phyloP scores from a whole-genome alignment of 2,797 vertebrate genomes.

The Etheostoma perlongum region DNA sequence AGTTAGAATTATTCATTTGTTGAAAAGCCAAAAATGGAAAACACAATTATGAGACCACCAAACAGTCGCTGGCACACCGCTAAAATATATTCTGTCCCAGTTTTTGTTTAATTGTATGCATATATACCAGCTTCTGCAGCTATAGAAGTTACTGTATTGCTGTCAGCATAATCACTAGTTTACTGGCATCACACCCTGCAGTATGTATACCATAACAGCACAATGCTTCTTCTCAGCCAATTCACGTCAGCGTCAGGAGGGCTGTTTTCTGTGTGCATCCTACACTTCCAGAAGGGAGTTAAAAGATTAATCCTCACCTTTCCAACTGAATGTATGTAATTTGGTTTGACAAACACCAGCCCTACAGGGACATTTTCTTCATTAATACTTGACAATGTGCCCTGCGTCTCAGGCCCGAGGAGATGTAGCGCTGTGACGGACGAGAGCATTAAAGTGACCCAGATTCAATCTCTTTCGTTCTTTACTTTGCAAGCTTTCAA shows the following conservation, averaged over 20 bases:
- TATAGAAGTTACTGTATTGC: constrained; percentile 44
- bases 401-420: constrained; percentile 75
- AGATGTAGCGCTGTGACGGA: constrained; percentile 78
- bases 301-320: constrained; percentile 85
- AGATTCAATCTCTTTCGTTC: constrained; percentile 81
- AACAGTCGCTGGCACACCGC: constrained; percentile 31
- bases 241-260: constrained; percentile 71
- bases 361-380: constrained; percentile 82
- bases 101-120: constrained; percentile 54
- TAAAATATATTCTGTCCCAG: constrained; percentile 49
- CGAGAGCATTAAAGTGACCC: constrained; percentile 84
- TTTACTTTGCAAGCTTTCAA: constrained; percentile 79
- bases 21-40: constrained; percentile 59
- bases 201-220: constrained; percentile 69
- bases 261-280: constrained; percentile 66
- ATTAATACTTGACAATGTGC: constrained; percentile 88
- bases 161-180: constrained; percentile 66
- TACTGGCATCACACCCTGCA: constrained; percentile 48
- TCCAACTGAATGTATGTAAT: constrained; percentile 85
- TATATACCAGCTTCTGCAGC: constrained; percentile 59
- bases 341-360: constrained; percentile 85
- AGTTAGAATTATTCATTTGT: constrained; percentile 53
- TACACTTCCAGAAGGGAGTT: constrained; percentile 81
- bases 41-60: constrained; percentile 53
- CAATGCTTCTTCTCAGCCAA: constrained; percentile 75